These are phyloP conservation scores for Parasteatoda tepidariorum DNA, from an alignment of 1,140 invertebrate genomes.

Conservation along the genomic window DNA sequence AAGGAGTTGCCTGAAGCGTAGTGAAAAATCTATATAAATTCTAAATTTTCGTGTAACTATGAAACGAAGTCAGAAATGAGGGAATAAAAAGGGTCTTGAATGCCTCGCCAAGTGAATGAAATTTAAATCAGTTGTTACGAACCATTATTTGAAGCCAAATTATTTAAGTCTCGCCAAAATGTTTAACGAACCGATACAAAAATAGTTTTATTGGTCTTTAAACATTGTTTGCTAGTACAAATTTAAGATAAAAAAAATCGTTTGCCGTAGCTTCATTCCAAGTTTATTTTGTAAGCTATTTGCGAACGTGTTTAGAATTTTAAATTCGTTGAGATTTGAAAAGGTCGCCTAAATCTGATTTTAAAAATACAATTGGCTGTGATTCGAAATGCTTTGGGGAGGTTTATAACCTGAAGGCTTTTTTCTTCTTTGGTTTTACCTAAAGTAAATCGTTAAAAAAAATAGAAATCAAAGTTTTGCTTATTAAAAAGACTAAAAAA, in stretches of 20 bases:
- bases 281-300: conserved; percentile 9
- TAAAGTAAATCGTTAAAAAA: no score
- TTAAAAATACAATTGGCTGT: not conserved
- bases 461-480: no score
- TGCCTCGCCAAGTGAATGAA: not conserved
- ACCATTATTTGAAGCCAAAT: not conserved
- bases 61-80: not conserved
- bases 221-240: not conserved
- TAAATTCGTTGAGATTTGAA: not conserved
- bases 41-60: not conserved
- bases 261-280: not conserved
- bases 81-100: not conserved
- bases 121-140: conserved; percentile 6
- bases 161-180: conserved; percentile 25
- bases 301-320: not conserved
- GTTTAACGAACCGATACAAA: conserved; percentile 47
- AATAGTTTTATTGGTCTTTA: conserved; percentile 12
- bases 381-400: not conserved
- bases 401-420: not conserved
- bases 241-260: not conserved
- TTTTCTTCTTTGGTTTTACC: no score
- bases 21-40: not conserved
- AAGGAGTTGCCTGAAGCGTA: not conserved
- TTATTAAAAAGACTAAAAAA: no score
- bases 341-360: not conserved